phyloP scores from a whole-genome alignment of 2,888 invertebrate genomes.

The Bibio marci region DNA sequence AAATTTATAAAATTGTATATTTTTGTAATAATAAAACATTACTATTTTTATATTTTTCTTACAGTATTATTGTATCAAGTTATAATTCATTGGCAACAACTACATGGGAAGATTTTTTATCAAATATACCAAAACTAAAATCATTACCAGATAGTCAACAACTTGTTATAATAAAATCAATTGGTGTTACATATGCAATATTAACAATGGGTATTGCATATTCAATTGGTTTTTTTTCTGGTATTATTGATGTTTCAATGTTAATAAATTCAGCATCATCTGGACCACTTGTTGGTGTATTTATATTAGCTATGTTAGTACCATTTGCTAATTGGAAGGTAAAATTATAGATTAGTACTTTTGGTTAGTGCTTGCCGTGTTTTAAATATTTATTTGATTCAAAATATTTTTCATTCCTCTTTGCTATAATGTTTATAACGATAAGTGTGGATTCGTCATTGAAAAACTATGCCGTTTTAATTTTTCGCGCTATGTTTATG shows the following conservation, averaged over 20 bases:
- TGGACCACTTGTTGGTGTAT: constrained; percentile 68
- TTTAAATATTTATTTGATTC: too few species aligned
- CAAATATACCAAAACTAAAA: constrained; percentile 50
- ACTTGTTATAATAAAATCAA: constrained; percentile 49
- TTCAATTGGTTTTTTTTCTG: constrained; percentile 55
- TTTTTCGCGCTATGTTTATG: too few species aligned
- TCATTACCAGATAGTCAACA: constrained; percentile 36
- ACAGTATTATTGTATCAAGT: constrained; percentile 65
- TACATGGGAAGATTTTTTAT: constrained; percentile 74
- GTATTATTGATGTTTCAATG: constrained; percentile 69
- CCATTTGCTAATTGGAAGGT: constrained; percentile 70
- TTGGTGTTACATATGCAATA: constrained; percentile 53
- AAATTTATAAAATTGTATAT: not conserved
- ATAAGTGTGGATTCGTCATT: too few species aligned
- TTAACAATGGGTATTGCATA: constrained; percentile 62
- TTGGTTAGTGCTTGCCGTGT: too few species aligned
- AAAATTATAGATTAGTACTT: constrained; percentile 8
- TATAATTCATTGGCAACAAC: constrained; percentile 74
- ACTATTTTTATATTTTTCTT: not conserved
- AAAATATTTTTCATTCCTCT: too few species aligned
- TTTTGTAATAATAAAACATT: not conserved
- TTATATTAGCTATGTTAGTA: constrained; percentile 63
- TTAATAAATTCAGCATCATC: constrained; percentile 71
- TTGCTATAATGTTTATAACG: too few species aligned
- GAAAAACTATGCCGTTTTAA: too few species aligned